Evolutionary conservation across 2,797 vertebrate species (phyloP).

Genomic region (Pipistrellus kuhlii): DNA sequence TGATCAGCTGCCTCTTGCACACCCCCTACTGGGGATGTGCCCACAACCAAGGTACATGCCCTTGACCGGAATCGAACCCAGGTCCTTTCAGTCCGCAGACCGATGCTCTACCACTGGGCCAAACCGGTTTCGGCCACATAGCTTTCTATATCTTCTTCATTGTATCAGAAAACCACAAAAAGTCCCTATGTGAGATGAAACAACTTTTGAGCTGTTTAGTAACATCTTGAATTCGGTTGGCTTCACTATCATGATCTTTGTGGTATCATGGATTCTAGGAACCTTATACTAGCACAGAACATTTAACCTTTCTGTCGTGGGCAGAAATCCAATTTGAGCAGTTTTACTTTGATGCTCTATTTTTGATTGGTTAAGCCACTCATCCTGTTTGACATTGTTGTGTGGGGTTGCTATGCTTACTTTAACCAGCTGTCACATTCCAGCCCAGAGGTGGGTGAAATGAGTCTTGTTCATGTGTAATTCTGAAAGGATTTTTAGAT

Average conservation of each 20-base stretch:
- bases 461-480: slow-evolving; percentile 71
- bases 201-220: neutral
- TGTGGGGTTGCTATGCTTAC: slow-evolving; percentile 78
- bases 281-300: neutral
- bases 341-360: slow-evolving; percentile 78
- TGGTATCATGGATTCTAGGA: neutral
- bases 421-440: slow-evolving; percentile 81
- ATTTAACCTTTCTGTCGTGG: slow-evolving; percentile 35
- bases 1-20: no score
- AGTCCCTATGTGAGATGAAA: neutral
- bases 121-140: neutral
- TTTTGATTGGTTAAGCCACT: slow-evolving; percentile 77
- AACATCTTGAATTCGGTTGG: neutral
- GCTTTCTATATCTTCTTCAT: neutral
- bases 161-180: slow-evolving; percentile 27
- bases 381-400: slow-evolving; percentile 82
- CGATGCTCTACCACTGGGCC: no score
- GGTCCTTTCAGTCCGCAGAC: no score
- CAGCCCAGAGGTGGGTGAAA: slow-evolving; percentile 77
- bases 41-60: no score
- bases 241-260: neutral
- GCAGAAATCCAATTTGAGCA: slow-evolving; percentile 72
- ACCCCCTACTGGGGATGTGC: no score
- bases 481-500: slow-evolving; percentile 66
- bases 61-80: no score